phyloP scores from a whole-genome alignment of 2,888 invertebrate genomes.

The Eupeodes latifasciatus region DNA sequence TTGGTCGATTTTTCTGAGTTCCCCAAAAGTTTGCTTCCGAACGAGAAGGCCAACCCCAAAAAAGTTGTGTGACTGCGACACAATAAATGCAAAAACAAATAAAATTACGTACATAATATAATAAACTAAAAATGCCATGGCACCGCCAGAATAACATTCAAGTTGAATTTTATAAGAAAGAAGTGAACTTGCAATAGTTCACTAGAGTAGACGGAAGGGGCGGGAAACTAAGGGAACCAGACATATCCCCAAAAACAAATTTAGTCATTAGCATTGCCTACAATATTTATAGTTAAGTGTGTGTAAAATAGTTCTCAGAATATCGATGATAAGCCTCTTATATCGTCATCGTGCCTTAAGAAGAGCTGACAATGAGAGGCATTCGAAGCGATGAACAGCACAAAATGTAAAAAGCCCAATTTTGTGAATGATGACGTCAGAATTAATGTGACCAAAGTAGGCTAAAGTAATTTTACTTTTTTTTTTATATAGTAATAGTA shows the following conservation, averaged over 20 bases:
- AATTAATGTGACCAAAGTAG: slow-evolving; percentile 1
- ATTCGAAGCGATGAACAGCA: slow-evolving; percentile 23
- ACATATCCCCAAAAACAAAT: slow-evolving; percentile 60
- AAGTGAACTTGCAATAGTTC: slow-evolving; percentile 52
- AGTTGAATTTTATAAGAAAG: slow-evolving; percentile 46
- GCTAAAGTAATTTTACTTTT: not conserved
- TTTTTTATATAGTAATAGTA: too few species aligned
- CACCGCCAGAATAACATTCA: slow-evolving; percentile 44
- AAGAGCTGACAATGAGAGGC: not conserved
- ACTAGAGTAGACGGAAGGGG: slow-evolving; percentile 13
- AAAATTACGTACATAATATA: slow-evolving; percentile 30
- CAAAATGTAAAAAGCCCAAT: slow-evolving; percentile 11
- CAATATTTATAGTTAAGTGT: slow-evolving; percentile 13
- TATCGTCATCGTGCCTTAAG: slow-evolving; percentile 12
- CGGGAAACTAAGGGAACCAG: slow-evolving; percentile 18
- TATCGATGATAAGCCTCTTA: slow-evolving; percentile 20
- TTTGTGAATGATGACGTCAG: slow-evolving; percentile 9
- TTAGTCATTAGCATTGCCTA: slow-evolving; percentile 19
- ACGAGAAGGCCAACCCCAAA: slow-evolving; percentile 65
- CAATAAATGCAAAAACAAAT: slow-evolving; percentile 44
- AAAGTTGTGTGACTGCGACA: slow-evolving; percentile 59
- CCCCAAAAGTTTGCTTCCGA: slow-evolving; percentile 62
- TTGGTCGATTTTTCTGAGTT: slow-evolving; percentile 58
- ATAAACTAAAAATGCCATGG: slow-evolving; percentile 60
- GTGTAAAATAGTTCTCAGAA: slow-evolving; percentile 27